Conservation (phyloP, 2,888 invertebrate genomes). For the Drosophila fulvimacula region DNA sequence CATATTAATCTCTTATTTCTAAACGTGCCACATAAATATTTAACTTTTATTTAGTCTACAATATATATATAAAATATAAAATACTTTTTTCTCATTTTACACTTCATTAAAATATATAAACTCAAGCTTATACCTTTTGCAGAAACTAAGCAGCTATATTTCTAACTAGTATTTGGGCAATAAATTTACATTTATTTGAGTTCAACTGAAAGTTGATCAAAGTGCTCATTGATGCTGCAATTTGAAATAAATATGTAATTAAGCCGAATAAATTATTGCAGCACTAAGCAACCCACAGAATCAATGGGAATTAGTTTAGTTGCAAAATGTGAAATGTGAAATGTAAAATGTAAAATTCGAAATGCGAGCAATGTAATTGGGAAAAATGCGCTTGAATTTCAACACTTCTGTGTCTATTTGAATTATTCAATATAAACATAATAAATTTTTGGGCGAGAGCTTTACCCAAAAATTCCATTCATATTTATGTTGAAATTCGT, state of each 20-base stretch:
- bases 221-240: slow-evolving; percentile 24
- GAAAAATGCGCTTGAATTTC: slow-evolving; percentile 24
- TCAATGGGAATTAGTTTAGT: slow-evolving; percentile 13
- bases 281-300: slow-evolving; percentile 4
- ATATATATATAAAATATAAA: too few species aligned
- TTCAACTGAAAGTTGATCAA: slow-evolving; percentile 19
- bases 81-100: too few species aligned
- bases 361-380: slow-evolving; percentile 6
- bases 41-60: not conserved
- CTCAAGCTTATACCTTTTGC: not conserved
- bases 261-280: slow-evolving; percentile 13
- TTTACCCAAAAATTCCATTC: slow-evolving; percentile 34
- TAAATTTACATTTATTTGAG: slow-evolving; percentile 13
- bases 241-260: slow-evolving; percentile 25
- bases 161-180: not conserved
- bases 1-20: not conserved
- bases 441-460: slow-evolving; percentile 19
- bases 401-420: slow-evolving; percentile 30
- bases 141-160: not conserved
- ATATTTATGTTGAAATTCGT: slow-evolving; percentile 54
- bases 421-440: slow-evolving; percentile 44
- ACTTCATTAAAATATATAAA: not conserved
- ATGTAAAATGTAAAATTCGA: not conserved
- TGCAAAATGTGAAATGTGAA: not conserved
- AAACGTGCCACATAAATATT: not conserved